These are phyloP conservation scores for Hypocryptadius cinnamomeus DNA, from an alignment of 2,113 vertebrate genomes.

Conservation along the genomic window DNA sequence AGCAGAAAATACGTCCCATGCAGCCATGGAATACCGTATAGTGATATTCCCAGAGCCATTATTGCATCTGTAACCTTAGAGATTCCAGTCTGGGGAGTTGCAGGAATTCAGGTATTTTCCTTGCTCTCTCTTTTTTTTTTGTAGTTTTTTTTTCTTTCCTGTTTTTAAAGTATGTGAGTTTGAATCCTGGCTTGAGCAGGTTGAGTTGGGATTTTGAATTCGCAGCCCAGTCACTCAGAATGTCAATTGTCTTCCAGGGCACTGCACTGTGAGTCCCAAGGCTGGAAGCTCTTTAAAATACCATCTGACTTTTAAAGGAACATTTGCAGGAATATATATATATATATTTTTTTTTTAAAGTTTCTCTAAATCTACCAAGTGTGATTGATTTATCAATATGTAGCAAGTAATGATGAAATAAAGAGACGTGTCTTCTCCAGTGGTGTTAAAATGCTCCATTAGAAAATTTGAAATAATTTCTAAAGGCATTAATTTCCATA, in stretches of 20 bases:
- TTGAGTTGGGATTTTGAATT: conserved; percentile 61
- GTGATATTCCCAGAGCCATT: background rate
- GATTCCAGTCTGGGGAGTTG: background rate
- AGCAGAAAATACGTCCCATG: background rate
- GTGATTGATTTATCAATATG: conserved; percentile 8
- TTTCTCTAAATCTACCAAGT: background rate
- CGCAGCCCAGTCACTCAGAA: conserved; percentile 65
- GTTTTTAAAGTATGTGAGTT: conserved; percentile 30
- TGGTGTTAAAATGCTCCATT: background rate
- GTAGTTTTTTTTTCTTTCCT: background rate
- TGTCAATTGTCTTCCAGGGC: conserved; percentile 65
- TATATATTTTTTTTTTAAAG: background rate
- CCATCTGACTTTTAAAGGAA: conserved; percentile 58
- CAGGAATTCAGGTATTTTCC: background rate
- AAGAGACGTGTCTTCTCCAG: background rate
- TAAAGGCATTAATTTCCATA: background rate
- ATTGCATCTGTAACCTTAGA: background rate
- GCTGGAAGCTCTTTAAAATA: conserved; percentile 55
- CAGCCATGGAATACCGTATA: background rate
- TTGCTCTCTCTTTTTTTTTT: background rate
- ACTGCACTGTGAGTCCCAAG: conserved; percentile 57
- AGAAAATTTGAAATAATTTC: conserved; percentile 3
- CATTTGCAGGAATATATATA: background rate
- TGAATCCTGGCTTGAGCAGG: conserved; percentile 33
- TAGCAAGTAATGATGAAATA: conserved; percentile 6